Evolutionary conservation across 1,140 invertebrate genomes (phyloP), one percentile per base, ranked within the genome.

Genomic region (Ditylenchus dipsaci): DNA sequence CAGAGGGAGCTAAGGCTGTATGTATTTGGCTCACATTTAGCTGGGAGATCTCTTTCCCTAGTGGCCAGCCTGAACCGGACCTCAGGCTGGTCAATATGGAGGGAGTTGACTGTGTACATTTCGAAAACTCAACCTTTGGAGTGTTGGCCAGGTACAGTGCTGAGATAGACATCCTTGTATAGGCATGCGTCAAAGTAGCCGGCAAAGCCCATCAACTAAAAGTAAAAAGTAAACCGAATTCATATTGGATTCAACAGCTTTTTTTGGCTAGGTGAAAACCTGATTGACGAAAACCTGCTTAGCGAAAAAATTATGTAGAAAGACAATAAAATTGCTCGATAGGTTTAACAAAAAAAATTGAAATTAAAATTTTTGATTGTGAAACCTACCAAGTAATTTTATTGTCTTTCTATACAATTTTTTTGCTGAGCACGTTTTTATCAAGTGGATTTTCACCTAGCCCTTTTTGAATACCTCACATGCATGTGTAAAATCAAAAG

Each of bases 171-270:
- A 53, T 78, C 66, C 53, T 78, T 73, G 62, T 79, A 80, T 8
- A 80, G 67, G 29, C 30, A 19, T 17, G 69, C 65, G 19, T 78
- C 63, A 57, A 80, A 80, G 56, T 78, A 78, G 9, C 76, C 80
- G 21, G 78, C 79, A 64, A 80, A 80, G 38, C 80, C 78, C 72
- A 76, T 80, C 23, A 80, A 21, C 74, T 76, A 60, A 78, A 75
- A 9, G 17, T 43, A 73, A 68, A 30, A 27, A 17, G 30, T 59
- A 59, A 59, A 59, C 23, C 57, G 15, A 59, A 59, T 59, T 59
- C 57, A 59, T 23, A 26, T 59, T 59, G 11, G 11, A 59, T n/a
- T n/a, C n/a, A n/a, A n/a, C n/a, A n/a, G n/a, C 13, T 15, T n/a
- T 15, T 15, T 15, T 15, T 60, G 21, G 13, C 13, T 60, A 15